Conservation (phyloP, 2,888 invertebrate species). For the Acrobasis consociella region DNA sequence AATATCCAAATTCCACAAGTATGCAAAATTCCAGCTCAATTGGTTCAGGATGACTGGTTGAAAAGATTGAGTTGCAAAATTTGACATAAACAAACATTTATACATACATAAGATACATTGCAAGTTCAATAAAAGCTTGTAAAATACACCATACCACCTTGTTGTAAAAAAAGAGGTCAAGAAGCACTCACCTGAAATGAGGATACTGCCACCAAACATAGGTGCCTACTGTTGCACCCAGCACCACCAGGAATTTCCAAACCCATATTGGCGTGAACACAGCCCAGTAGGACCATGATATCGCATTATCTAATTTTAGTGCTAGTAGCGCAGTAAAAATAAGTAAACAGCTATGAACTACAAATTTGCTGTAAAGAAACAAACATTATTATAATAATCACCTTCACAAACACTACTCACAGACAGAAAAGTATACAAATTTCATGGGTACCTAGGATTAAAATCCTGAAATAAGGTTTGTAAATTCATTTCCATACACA, state of each 20-base stretch:
- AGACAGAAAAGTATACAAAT: conserved; percentile 29
- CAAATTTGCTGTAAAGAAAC: conserved; percentile 91
- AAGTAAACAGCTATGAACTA: conserved; percentile 96
- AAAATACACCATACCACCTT: no score
- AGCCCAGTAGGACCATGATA: conserved; percentile 97
- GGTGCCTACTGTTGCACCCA: conserved; percentile 95
- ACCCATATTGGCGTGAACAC: conserved; percentile 98
- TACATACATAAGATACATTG: no score
- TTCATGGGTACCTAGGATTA: conserved; percentile 89
- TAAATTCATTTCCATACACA: conserved; percentile 89
- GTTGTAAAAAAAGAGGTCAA: neutral
- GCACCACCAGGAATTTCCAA: conserved; percentile 96
- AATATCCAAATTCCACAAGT: no score
- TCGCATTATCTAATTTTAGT: conserved; percentile 92
- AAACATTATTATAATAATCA: conserved; percentile 26
- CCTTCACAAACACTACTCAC: conserved; percentile 29
- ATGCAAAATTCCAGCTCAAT: no score
- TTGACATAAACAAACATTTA: no score
- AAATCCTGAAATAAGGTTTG: conserved; percentile 95
- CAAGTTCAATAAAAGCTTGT: no score
- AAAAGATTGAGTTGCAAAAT: no score
- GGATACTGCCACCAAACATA: conserved; percentile 98
- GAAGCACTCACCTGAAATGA: conserved; percentile 89
- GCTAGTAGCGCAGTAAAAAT: conserved; percentile 96
- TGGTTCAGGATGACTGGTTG: no score